phyloP scores from a whole-genome alignment of 92 coral and sea anemone species.

The Umimayanthus chanpuru region DNA sequence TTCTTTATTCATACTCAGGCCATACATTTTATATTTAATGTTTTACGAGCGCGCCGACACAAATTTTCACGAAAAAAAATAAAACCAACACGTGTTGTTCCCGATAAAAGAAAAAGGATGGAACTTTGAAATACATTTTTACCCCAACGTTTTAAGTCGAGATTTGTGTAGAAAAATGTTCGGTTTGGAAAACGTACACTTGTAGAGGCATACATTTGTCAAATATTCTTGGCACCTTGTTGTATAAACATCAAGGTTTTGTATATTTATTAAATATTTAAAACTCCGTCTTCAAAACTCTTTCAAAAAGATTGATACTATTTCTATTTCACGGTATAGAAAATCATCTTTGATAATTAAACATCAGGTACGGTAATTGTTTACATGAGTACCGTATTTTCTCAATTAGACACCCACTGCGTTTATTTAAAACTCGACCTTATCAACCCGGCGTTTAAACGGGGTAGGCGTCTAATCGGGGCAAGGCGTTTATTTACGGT shows the following conservation, averaged over 20 bases:
- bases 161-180: neutral
- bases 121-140: conserved; percentile 11
- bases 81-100: conserved; percentile 20
- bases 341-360: neutral
- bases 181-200: neutral
- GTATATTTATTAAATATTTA: conserved; percentile 7
- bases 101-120: conserved; percentile 14
- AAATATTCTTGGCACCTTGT: conserved; percentile 11
- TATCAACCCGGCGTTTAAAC: too few species aligned
- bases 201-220: conserved; percentile 10
- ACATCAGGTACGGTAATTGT: neutral
- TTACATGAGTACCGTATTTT: neutral
- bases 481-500: too few species aligned
- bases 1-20: conserved; percentile 17
- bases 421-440: too few species aligned
- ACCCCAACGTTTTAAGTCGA: conserved; percentile 25
- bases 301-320: conserved; percentile 11
- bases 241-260: conserved; percentile 12
- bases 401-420: too few species aligned
- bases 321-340: conserved; percentile 12
- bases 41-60: conserved; percentile 17
- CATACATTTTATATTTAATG: conserved; percentile 13
- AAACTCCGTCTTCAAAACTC: conserved; percentile 17
- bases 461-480: too few species aligned
- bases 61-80: conserved; percentile 2